Evolutionary conservation across 2,888 invertebrate species (phyloP).

Genomic region (Mycalesis mineus): DNA sequence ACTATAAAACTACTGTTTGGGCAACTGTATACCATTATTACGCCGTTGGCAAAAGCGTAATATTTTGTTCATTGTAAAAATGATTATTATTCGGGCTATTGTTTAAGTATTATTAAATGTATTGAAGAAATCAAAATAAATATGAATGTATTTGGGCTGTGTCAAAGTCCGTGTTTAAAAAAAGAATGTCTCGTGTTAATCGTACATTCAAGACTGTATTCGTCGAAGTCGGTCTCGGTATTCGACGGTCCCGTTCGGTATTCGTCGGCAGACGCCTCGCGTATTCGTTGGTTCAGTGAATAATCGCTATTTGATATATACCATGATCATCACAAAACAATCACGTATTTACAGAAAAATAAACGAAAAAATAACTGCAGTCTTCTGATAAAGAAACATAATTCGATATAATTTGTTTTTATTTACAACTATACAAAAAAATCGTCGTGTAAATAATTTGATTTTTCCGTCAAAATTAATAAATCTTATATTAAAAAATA

Average conservation of each 20-base stretch:
- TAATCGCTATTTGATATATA: slow-evolving; percentile 68
- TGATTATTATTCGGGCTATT: slow-evolving; percentile 71
- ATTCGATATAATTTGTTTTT: slow-evolving; percentile 46
- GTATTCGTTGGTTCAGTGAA: slow-evolving; percentile 50
- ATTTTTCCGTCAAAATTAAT: slow-evolving; percentile 48
- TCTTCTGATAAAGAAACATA: slow-evolving; percentile 70
- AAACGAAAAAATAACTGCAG: slow-evolving; percentile 58
- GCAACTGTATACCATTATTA: slow-evolving; percentile 58
- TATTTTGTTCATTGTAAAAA: slow-evolving; percentile 51
- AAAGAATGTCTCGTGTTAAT: slow-evolving; percentile 68
- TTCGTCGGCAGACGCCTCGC: slow-evolving; percentile 17
- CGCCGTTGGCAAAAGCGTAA: slow-evolving; percentile 42
- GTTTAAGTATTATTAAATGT: slow-evolving; percentile 40
- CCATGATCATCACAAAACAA: slow-evolving; percentile 35
- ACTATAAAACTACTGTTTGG: slow-evolving; percentile 68
- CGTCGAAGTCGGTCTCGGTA: slow-evolving; percentile 39
- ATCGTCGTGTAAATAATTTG: slow-evolving; percentile 64
- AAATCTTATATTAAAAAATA: slow-evolving; percentile 40
- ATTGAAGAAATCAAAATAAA: slow-evolving; percentile 52
- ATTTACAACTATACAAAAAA: slow-evolving; percentile 60
- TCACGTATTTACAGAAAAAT: slow-evolving; percentile 55
- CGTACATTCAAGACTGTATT: slow-evolving; percentile 44
- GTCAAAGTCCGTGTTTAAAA: slow-evolving; percentile 50
- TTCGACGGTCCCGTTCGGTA: slow-evolving; percentile 44
- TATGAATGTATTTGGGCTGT: slow-evolving; percentile 61